Conservation (phyloP, 2,888 invertebrate species). For the Trichogramma evanescens region DNA sequence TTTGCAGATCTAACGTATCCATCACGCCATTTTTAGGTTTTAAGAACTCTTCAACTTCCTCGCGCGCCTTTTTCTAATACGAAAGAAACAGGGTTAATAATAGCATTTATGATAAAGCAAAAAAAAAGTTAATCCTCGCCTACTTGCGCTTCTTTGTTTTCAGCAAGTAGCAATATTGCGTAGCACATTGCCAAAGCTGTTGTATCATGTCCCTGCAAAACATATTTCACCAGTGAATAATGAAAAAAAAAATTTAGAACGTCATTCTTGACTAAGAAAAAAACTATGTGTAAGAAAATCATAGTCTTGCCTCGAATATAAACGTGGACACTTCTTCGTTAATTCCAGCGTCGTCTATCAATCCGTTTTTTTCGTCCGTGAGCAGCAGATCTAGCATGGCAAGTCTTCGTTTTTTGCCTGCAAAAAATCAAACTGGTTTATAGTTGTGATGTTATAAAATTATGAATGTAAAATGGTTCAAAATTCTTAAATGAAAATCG, state of each 20-base stretch:
- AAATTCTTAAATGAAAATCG: too few relatives aligned
- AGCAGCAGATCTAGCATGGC: slow-evolving; percentile 39
- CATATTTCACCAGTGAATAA: neutral
- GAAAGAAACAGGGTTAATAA: neutral
- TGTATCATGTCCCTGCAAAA: slow-evolving; percentile 53
- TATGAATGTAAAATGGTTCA: neutral
- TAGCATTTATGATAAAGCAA: too few relatives aligned
- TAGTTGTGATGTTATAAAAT: neutral
- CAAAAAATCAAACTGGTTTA: neutral
- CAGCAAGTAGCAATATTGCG: slow-evolving; percentile 44
- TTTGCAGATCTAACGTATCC: slow-evolving; percentile 51
- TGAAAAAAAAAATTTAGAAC: neutral
- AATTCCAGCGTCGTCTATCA: slow-evolving; percentile 35
- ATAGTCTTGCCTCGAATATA: slow-evolving; percentile 30
- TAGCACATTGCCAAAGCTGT: slow-evolving; percentile 53
- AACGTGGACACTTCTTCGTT: slow-evolving; percentile 42
- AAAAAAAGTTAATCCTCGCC: neutral
- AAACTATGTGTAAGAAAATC: too few relatives aligned
- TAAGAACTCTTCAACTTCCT: slow-evolving; percentile 43
- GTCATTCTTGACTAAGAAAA: too few relatives aligned
- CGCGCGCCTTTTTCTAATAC: slow-evolving; percentile 25
- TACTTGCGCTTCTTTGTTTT: slow-evolving; percentile 12
- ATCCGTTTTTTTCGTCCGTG: slow-evolving; percentile 26
- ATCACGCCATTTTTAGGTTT: slow-evolving; percentile 49
- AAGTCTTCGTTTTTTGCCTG: slow-evolving; percentile 24